Evolutionary conservation across 2,113 vertebrate species (phyloP).

Genomic region (Dasyprocta punctata): DNA sequence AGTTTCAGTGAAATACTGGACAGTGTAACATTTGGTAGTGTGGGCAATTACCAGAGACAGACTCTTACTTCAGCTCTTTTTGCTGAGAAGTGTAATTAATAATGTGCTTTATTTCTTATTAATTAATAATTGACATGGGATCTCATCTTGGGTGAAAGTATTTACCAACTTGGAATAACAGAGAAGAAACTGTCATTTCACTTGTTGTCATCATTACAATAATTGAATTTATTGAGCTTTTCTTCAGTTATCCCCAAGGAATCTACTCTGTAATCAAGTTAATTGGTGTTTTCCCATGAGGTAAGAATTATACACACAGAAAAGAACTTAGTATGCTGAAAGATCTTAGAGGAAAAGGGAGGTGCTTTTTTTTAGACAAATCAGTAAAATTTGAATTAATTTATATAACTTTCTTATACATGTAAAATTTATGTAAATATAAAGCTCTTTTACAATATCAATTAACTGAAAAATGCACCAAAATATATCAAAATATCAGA

Average conservation of each 20-base stretch:
- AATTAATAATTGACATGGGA: neutral
- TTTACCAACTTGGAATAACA: neutral
- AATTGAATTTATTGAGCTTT: slow-evolving; percentile 71
- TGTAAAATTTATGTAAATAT: neutral
- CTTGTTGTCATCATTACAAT: slow-evolving; percentile 53
- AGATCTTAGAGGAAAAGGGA: neutral
- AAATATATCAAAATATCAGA: neutral
- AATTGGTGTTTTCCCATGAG: slow-evolving; percentile 71
- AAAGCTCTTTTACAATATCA: neutral
- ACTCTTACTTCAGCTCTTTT: neutral
- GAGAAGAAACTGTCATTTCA: neutral
- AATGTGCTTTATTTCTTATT: neutral
- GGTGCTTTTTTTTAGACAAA: neutral
- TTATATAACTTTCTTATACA: neutral
- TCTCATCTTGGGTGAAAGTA: neutral
- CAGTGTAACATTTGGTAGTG: neutral
- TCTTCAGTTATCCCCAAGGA: slow-evolving; percentile 49
- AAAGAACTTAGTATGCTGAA: slow-evolving; percentile 2
- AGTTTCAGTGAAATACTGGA: neutral
- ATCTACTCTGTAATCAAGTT: slow-evolving; percentile 67
- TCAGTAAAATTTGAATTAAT: neutral
- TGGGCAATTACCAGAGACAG: neutral
- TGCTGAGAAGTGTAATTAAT: neutral
- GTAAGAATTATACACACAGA: slow-evolving; percentile 35
- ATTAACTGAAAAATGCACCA: neutral